Evolutionary conservation across 1,140 invertebrate genomes (phyloP), one percentile per base, ranked within the genome.

Genomic region (Drosophila guanche): DNA sequence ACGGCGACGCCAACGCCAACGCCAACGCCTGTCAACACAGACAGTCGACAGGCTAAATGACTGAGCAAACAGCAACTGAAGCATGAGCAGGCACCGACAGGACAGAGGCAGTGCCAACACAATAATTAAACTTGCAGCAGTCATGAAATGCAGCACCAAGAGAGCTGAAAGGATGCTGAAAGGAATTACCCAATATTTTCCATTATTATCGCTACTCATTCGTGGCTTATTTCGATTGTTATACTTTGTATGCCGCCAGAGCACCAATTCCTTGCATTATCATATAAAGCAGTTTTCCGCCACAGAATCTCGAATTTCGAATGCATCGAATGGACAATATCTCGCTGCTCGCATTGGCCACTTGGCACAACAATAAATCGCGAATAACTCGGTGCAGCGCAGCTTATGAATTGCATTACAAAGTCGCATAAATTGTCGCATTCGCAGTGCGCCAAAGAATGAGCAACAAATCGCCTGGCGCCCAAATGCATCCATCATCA

Each of bases 341-440:
- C 65, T 84, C 75, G 16, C 16, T 20, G 79, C 27, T 22, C 23
- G 16, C 54, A 56, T 59, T 65, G 69, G 72, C 79, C 72, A 83
- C 79, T 83, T 80, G 76, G 62, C 62, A 46, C 51, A 33, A 65
- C 74, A 58, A 83, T 83, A 83, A 83, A 83, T 83, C 74, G 73
- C 69, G 60, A 74, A 48, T 68, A 20, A 20, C 47, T 63, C 52
- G 46, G 54, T 50, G 53, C 51, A 52, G 65, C 46, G 48, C 57
- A 61, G 79, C 79, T 83, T 83, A 83, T 83, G 79, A 83, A 84
- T 83, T 84, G 79, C 79, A 83, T 83, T 83, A 83, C 79, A 84
- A 84, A 83, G 67, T 83, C 79, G 60, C 79, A 83, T 83, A 83
- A 83, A 83, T 83, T 83, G 12, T 47, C 33, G 66, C 43, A 48